Base-by-base conservation (phyloP, 92 coral and sea anemone genomes). In the Epizoanthus illoricatus region DNA sequence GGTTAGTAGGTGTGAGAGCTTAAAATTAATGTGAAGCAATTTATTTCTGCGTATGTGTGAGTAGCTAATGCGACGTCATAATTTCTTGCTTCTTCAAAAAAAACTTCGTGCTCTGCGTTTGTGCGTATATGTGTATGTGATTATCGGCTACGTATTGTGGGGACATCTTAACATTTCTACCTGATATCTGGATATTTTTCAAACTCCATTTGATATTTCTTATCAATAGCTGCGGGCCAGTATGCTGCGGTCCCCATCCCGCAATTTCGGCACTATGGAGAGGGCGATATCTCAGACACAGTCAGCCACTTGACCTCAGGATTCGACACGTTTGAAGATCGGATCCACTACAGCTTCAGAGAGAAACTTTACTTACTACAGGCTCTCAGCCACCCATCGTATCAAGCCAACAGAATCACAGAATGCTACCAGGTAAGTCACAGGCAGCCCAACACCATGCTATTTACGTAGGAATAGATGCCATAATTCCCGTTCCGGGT, bases 301-400 rank as follows among this genome's bases (percentile, higher is more conserved):
- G 23, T 75, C 49, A 20, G 74, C 36, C 65, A 54, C n/a, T 28
- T 92, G 76, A 79, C 61, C 20, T 79, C 87, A 42, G 92, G 90
- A 79, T 86, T 96, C 63, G 80, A 79, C 16, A 83, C 81, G 16
- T 91, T 96, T 66, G 95, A 96, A 72, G 66, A 66, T 33, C 80
- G 86, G 41, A 93, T 96, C 55, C 45, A 84, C 1, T 96, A 96
- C 89, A 69, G 60, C 3, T 96, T 96, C 81, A 85, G 73, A 15
- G 81, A 86, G 71, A 91, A 91, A 69, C 88, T 94, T 74, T 74
- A 84, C 73, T 85, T 96, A 20, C 83, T 93, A 0, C 96, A 96
- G 84, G 99, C 99, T 1, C 81, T 96, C 60, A 96, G 94, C 21
- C 99, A 96, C 64, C 98, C 99, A 1, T 89, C 99, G 28, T 91